Evolutionary conservation across 1,140 invertebrate genomes (phyloP).

Genomic region (Drosophila quadrilineata): DNA sequence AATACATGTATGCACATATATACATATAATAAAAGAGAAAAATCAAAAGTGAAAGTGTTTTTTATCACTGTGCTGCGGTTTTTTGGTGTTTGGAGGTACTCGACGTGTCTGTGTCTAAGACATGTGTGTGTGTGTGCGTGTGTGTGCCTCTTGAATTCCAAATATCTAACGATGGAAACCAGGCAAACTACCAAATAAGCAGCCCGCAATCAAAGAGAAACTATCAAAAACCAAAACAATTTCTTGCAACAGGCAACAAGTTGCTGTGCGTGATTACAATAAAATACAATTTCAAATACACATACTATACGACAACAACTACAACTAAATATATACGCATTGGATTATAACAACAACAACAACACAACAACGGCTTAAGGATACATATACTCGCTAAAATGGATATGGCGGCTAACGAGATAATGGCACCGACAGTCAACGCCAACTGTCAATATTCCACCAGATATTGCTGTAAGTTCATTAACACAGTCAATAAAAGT

Average conservation of each 20-base stretch:
- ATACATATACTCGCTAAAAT: slow-evolving; percentile 18
- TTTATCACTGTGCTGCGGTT: slow-evolving; percentile 18
- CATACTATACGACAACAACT: background rate
- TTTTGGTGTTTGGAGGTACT: slow-evolving; percentile 32
- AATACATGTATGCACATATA: background rate
- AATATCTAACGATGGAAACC: slow-evolving; percentile 63
- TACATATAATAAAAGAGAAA: no score
- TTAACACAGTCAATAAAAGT: no score
- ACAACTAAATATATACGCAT: no score
- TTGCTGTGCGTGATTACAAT: slow-evolving; percentile 36
- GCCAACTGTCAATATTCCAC: slow-evolving; percentile 79
- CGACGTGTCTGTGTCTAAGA: background rate
- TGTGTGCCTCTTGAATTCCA: slow-evolving; percentile 70
- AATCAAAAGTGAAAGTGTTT: slow-evolving; percentile 68
- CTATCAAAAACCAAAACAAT: slow-evolving; percentile 39
- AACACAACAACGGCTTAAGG: slow-evolving; percentile 35
- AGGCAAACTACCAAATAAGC: slow-evolving; percentile 39
- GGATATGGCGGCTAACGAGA: slow-evolving; percentile 80
- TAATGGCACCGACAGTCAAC: slow-evolving; percentile 78
- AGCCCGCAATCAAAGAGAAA: slow-evolving; percentile 50
- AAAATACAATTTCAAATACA: background rate
- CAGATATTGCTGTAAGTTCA: slow-evolving; percentile 77
- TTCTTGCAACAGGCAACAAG: slow-evolving; percentile 2
- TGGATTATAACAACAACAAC: background rate
- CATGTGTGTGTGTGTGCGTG: slow-evolving; percentile 44